Conservation (phyloP, 2,113 vertebrate species). For the Cephalophus harveyi region DNA sequence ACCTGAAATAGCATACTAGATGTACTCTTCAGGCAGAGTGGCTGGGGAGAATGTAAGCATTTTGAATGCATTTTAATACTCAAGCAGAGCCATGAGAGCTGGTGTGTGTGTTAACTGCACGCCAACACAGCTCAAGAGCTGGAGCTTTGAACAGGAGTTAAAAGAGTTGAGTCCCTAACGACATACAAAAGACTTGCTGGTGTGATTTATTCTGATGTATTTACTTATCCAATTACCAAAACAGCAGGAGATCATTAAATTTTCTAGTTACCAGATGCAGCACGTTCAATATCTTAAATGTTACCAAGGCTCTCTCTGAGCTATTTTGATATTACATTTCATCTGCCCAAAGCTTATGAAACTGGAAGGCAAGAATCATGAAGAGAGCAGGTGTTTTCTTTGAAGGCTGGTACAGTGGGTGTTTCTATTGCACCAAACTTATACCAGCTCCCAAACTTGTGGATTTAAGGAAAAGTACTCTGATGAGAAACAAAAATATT, state of each 20-base stretch:
- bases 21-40: slow-evolving; percentile 27
- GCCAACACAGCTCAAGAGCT: slow-evolving; percentile 60
- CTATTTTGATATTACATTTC: slow-evolving; percentile 82
- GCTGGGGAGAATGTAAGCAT: slow-evolving; percentile 22
- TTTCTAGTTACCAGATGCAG: slow-evolving; percentile 84
- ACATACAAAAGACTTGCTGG: slow-evolving; percentile 74
- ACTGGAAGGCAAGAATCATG: slow-evolving; percentile 63
- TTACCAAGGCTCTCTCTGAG: slow-evolving; percentile 80
- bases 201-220: slow-evolving; percentile 91
- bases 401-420: slow-evolving; percentile 57
- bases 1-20: neutral
- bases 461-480: neutral
- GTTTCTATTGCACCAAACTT: slow-evolving; percentile 23
- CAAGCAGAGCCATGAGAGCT: slow-evolving; percentile 8
- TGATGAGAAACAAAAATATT: neutral
- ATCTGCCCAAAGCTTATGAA: slow-evolving; percentile 67
- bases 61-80: slow-evolving; percentile 53
- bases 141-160: slow-evolving; percentile 77
- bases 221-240: slow-evolving; percentile 99
- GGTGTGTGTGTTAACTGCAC: slow-evolving; percentile 21
- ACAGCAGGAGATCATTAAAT: slow-evolving; percentile 98
- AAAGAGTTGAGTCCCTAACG: slow-evolving; percentile 73
- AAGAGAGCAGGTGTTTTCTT: slow-evolving; percentile 60
- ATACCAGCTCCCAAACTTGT: slow-evolving; percentile 1
- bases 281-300: slow-evolving; percentile 82